Evolutionary conservation across 2,888 invertebrate genomes (phyloP), one percentile per base, ranked within the genome.

Genomic region (Scelioninae gen. 1): DNA sequence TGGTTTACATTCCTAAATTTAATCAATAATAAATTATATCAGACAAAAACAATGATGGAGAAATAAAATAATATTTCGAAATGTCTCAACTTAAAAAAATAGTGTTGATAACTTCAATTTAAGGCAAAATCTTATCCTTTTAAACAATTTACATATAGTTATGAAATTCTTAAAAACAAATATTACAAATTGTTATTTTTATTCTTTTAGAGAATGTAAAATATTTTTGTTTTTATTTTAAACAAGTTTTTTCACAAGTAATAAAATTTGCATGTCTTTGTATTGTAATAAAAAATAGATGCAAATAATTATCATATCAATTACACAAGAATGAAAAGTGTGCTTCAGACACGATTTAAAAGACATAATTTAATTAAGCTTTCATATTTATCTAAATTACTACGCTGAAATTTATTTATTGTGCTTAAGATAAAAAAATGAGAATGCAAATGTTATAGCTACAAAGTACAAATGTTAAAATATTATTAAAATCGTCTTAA

Each of bases 291-390:
- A 55, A 55, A 47, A 38, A 49, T 5, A 16, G 49, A 49, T 23
- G 34, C 38, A 58, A 49, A 56, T 47, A 56, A 56, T 47, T 69
- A 45, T 8, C 56, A 47, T 40, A 56, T 23, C 16, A 45, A 51
- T 62, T 10, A 53, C 7, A 40, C 43, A 1, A 7, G 7, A 43
- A 23, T 62, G 32, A 62, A 43, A 31, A 31, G 53, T 53, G 40
- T 51, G 38, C 15, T 23, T 34, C 15, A n/a, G 10, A 63, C 65
- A 66, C 75, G 65, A 45, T 29, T 55, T 31, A 5, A 16, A 8
- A 10, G 31, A 58, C 51, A 56, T 68, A 53, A 62, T 68, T 77
- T 68, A 68, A 68, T 68, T 68, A 68, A 15, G 23, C 40, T 51
- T 49, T 32, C 76, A 15, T 45, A 38, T 31, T 53, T 62, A 77